Conservation (phyloP, 2,113 vertebrate genomes). For the Peromyscus leucopus region DNA sequence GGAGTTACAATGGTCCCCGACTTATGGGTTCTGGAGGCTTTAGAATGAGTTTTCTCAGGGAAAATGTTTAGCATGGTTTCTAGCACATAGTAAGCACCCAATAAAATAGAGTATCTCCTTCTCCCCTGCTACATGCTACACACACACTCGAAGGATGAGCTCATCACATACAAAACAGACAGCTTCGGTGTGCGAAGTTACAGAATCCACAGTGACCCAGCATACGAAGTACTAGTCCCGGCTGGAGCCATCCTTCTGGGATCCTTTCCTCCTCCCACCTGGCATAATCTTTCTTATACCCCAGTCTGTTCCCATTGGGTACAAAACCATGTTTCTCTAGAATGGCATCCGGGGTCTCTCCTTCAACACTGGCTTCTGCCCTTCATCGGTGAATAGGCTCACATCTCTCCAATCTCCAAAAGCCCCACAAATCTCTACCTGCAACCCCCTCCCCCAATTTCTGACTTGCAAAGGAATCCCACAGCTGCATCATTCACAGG, state of each 20-base stretch:
- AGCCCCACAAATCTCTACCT: neutral
- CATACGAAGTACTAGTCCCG: neutral
- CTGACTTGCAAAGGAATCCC: neutral
- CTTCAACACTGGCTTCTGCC: neutral
- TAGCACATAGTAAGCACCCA: neutral
- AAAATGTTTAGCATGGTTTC: conserved; percentile 8
- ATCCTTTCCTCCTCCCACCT: too few relatives aligned
- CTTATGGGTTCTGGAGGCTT: neutral
- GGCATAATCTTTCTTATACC: neutral
- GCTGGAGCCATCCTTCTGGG: too few relatives aligned
- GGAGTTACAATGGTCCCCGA: neutral
- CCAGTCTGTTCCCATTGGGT: neutral
- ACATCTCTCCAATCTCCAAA: neutral
- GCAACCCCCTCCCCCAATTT: neutral
- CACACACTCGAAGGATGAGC: neutral
- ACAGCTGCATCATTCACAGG: neutral
- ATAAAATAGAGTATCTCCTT: neutral
- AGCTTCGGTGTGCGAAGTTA: neutral
- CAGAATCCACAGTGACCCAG: neutral
- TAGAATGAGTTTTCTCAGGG: neutral
- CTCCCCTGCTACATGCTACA: neutral
- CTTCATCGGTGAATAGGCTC: neutral
- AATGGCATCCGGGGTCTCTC: neutral
- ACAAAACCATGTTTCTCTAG: neutral
- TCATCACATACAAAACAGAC: conserved; percentile 10